Base-by-base conservation (phyloP, 2,888 invertebrate genomes). In the Odontocerum albicorne region DNA sequence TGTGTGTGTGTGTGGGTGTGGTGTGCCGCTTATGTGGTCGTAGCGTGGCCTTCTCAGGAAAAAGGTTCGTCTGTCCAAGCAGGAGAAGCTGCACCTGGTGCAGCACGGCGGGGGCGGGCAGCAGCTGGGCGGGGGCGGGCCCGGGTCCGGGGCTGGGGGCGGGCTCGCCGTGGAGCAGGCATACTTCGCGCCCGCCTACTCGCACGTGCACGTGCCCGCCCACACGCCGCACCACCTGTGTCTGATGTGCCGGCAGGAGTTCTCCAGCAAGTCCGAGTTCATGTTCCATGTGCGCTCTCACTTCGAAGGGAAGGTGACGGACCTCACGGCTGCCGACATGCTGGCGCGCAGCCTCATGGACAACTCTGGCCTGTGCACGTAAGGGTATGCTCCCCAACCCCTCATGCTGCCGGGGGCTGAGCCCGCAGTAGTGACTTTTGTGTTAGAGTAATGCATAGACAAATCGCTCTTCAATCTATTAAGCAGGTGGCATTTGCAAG, bases 281-380 rank as follows among this genome's bases (percentile, higher is more conserved):
- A 84, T 85, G 82, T 83, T 85, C 69, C 85, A 86, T 65, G 82
- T 86, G 12, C 72, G 85, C 62, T 82, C 83, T 15, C 85, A 86
- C 65, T 84, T 85, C 62, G 84, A 84, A 64, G 78, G 78, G 52
- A 79, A 76, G 67, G 77, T 77, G 63, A 74, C 71, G 45, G 78
- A 78, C 61, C 75, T 79, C 43, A 75, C 79, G 2, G 77, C 79
- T 1, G 79, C 79, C 2, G 79, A 79, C 49, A 77, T 76, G 55
- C 66, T 79, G 36, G 78, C 79, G 31, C 69, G 79, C 56, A 78
- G 78, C 7, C 65, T 80, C 47, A 79, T 79, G 56, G 80, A 80
- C 63, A 79, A 77, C 63, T 77, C 79, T 1, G 79, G 80, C 1
- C 67, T 80, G 66, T 80, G 80, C 64, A 80, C 80, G 71, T 80